Conservation (phyloP, 2,888 invertebrate species). For the Myopa tessellatipennis region DNA sequence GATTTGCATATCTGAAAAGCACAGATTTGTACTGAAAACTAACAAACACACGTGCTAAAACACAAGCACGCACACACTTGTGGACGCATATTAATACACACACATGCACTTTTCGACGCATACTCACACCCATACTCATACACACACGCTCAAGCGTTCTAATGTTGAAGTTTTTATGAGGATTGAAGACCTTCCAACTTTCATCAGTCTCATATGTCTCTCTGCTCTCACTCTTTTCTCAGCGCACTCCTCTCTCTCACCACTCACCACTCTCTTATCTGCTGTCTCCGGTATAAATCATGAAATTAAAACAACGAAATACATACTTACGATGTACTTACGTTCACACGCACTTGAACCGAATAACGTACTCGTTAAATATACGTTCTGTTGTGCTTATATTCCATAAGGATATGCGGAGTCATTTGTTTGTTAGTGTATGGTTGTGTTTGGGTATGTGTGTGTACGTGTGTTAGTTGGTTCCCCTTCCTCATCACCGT, state of each 20-base stretch:
- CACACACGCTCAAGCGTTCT: not conserved
- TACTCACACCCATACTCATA: not conserved
- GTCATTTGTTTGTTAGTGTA: too few species aligned
- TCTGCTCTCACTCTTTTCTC: not conserved
- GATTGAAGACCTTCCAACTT: too few species aligned
- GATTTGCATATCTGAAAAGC: not conserved
- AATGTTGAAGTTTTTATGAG: too few species aligned
- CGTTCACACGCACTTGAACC: slow-evolving; percentile 23
- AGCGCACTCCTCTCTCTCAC: not conserved
- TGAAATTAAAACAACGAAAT: slow-evolving; percentile 23
- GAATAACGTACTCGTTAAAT: slow-evolving; percentile 20
- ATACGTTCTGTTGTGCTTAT: too few species aligned
- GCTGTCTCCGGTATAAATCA: slow-evolving; percentile 15
- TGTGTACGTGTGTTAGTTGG: not conserved
- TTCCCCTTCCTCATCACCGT: too few species aligned
- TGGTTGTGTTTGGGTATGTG: not conserved
- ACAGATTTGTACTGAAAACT: too few species aligned
- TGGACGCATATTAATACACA: not conserved
- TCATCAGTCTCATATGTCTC: not conserved
- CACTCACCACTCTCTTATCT: not conserved
- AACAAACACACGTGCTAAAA: not conserved
- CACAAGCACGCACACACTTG: not conserved
- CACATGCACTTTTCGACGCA: not conserved
- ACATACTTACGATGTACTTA: not conserved
- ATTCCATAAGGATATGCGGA: too few species aligned